Percentiles rank a stretch among this genome's conserved stretches.
Evolutionary conservation across 2,797 vertebrate species (phyloP).

Genomic region (Molossus alvarezi): DNA sequence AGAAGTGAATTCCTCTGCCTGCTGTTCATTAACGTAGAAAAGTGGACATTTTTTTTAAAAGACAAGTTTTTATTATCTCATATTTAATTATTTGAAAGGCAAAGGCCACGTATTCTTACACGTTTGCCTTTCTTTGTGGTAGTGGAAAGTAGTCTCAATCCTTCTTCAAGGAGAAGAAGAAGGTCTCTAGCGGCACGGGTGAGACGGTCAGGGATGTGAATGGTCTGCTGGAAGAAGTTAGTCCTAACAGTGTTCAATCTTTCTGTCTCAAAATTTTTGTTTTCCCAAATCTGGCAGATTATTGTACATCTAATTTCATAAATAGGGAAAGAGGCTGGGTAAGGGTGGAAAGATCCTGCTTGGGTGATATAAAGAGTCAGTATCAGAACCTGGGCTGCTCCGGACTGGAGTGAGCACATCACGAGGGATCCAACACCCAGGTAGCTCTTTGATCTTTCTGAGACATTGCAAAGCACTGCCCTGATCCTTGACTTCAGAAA

Average conservation of each 20-base stretch:
- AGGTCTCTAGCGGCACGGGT: neutral
- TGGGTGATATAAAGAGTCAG: neutral
- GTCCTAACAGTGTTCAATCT: neutral
- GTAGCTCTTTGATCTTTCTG: neutral
- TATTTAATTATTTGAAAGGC: constrained; percentile 19
- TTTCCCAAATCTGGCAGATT: neutral
- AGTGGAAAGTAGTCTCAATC: neutral
- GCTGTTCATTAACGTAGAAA: neutral
- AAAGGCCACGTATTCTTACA: constrained; percentile 6
- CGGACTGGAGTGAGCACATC: neutral
- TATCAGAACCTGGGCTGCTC: neutral
- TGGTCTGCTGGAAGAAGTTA: neutral
- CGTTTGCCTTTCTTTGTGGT: neutral
- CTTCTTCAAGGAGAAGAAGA: neutral
- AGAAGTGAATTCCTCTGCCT: neutral
- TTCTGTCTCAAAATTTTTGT: neutral
- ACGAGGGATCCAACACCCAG: no score
- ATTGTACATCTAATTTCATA: neutral
- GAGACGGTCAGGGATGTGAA: neutral
- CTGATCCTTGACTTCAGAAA: neutral
- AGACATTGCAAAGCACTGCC: neutral
- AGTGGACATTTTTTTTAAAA: neutral
- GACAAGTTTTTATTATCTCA: neutral
- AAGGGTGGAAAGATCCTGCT: neutral
- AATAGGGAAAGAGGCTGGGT: neutral